Percentiles rank a stretch among this genome's conserved stretches.
These are phyloP conservation scores for Machaerirhynchus nigripectus DNA, from an alignment of 2,113 vertebrate genomes.

Conservation along the genomic window DNA sequence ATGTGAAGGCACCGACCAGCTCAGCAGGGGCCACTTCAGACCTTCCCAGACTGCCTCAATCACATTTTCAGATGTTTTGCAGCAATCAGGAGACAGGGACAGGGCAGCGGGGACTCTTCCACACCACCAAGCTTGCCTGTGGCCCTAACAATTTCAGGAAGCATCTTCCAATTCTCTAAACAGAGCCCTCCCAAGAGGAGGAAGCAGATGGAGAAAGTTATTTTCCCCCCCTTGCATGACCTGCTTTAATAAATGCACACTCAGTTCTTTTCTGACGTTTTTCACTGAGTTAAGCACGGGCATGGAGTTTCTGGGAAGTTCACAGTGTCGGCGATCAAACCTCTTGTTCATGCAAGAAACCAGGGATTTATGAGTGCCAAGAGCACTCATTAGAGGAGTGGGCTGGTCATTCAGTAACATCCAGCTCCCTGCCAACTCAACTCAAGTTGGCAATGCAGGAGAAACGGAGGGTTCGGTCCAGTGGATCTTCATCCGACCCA, in stretches of 20 bases:
- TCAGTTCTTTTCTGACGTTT: conserved; percentile 34
- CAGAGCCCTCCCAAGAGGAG: conserved; percentile 13
- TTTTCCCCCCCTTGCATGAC: conserved; percentile 17
- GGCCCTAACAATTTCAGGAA: conserved; percentile 58
- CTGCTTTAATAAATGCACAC: conserved; percentile 45
- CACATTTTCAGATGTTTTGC: background rate
- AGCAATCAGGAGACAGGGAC: background rate
- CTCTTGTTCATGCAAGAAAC: background rate
- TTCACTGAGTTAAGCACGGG: background rate
- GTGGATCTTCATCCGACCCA: background rate
- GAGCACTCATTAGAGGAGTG: background rate
- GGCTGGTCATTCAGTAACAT: background rate
- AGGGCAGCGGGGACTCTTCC: background rate
- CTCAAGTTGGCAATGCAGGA: background rate
- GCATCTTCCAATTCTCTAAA: conserved; percentile 32
- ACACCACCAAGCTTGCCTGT: background rate
- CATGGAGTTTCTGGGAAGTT: background rate
- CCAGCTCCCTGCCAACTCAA: background rate
- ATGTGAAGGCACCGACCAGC: accelerated
- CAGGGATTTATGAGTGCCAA: background rate
- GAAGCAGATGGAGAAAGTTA: conserved; percentile 67
- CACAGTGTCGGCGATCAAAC: background rate
- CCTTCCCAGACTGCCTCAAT: background rate
- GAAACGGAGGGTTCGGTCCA: background rate
- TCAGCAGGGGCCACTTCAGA: background rate